Evolutionary conservation across 2,888 invertebrate species (phyloP).

Genomic region (Drosophila maculinotata): DNA sequence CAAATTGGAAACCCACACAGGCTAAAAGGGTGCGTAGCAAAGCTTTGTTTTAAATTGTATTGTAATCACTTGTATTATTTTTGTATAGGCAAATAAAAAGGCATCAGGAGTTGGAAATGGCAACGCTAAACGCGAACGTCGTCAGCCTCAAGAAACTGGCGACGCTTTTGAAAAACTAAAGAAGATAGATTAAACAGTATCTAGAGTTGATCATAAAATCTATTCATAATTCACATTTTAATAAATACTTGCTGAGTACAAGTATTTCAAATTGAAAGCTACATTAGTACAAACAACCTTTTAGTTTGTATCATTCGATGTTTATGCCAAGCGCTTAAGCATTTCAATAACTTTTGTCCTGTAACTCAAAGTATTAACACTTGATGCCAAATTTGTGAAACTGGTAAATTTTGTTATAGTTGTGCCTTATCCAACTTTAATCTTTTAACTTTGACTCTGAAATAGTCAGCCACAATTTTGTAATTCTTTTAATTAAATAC

Average conservation of each 20-base stretch:
- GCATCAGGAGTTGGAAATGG: not conserved
- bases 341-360: slow-evolving; percentile 12
- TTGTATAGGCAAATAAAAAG: slow-evolving; percentile 3
- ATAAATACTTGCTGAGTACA: slow-evolving; percentile 4
- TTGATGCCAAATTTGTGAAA: not conserved
- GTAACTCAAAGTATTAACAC: too few relatives aligned
- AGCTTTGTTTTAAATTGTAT: not conserved
- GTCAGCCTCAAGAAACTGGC: not conserved
- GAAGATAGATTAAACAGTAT: not conserved
- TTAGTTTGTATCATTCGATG: slow-evolving; percentile 3
- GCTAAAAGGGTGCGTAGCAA: not conserved
- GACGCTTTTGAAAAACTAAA: slow-evolving; percentile 18
- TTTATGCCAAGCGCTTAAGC: slow-evolving; percentile 26
- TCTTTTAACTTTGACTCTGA: not conserved
- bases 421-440: too few relatives aligned
- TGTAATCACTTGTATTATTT: not conserved
- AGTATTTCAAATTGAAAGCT: slow-evolving; percentile 15
- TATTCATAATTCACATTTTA: not conserved
- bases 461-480: not conserved
- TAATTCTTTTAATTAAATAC: too few relatives aligned
- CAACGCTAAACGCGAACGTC: not conserved
- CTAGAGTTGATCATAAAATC: too few relatives aligned
- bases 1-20: not conserved
- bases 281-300: too few relatives aligned
- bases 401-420: not conserved